Percentiles rank a stretch among this genome's conserved stretches.
Conservation (phyloP, 2,888 invertebrate genomes). For the Tinea trinotella region DNA sequence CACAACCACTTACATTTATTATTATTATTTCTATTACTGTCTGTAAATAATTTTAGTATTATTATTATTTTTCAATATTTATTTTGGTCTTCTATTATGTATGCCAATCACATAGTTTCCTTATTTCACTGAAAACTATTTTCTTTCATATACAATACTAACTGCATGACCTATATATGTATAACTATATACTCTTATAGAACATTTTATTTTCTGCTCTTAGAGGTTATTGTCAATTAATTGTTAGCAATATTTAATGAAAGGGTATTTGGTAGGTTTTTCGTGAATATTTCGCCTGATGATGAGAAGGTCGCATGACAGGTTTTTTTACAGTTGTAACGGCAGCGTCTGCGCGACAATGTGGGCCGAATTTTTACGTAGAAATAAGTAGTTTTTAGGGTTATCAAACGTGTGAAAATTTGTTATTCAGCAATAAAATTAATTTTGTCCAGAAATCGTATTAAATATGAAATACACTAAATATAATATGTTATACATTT, state of each 20-base stretch:
- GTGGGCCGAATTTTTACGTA: slow-evolving; percentile 17
- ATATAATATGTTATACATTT: too few species aligned
- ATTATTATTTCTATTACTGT: slow-evolving; percentile 32
- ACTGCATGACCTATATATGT: slow-evolving; percentile 37
- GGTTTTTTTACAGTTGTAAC: slow-evolving; percentile 69
- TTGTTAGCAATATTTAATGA: too few species aligned
- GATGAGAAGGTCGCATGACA: slow-evolving; percentile 57
- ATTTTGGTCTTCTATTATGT: slow-evolving; percentile 32
- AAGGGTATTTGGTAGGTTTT: slow-evolving; percentile 19
- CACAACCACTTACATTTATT: slow-evolving; percentile 21
- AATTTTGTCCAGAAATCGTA: too few species aligned
- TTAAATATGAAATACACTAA: too few species aligned
- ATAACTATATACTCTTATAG: neutral
- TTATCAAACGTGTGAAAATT: neutral
- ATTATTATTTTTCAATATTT: neutral
- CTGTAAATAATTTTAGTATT: slow-evolving; percentile 25
- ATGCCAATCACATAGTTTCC: slow-evolving; percentile 67
- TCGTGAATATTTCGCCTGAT: slow-evolving; percentile 50
- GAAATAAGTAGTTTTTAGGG: slow-evolving; percentile 9
- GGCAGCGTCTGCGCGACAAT: slow-evolving; percentile 29
- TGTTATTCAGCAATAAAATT: too few species aligned
- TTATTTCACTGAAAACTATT: slow-evolving; percentile 35
- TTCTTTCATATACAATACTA: slow-evolving; percentile 37
- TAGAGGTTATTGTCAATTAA: too few species aligned
- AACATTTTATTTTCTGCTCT: neutral